These are phyloP conservation scores for Xylocopa sonorina DNA, from an alignment of 1,140 invertebrate genomes.

Conservation along the genomic window DNA sequence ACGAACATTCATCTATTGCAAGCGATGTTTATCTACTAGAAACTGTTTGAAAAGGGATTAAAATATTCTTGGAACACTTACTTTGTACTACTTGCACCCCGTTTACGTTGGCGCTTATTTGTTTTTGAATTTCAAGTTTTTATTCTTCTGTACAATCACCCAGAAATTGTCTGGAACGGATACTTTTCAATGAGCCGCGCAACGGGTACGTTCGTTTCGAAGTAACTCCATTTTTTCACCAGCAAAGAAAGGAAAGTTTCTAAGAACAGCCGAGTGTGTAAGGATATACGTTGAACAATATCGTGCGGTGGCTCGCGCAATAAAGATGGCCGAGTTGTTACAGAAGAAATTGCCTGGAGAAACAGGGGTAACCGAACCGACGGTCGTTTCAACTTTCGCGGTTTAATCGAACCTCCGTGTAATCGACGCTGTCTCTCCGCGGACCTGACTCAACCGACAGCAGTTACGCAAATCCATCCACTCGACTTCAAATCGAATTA, in stretches of 20 bases:
- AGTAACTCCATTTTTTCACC: background rate
- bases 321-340: conserved; percentile 32
- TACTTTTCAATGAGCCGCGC: no score
- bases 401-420: conserved; percentile 44
- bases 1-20: no score
- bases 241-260: background rate
- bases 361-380: conserved; percentile 35
- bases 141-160: no score
- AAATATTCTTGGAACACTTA: no score
- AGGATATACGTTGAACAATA: background rate
- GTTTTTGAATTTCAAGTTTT: no score
- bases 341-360: conserved; percentile 46
- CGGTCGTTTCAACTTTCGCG: conserved; percentile 48
- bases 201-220: background rate
- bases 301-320: background rate
- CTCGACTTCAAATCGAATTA: conserved; percentile 34
- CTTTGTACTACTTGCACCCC: no score
- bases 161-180: no score
- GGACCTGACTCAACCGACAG: conserved; percentile 30
- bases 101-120: no score
- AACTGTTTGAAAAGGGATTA: no score
- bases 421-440: conserved; percentile 44
- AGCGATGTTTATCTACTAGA: no score
- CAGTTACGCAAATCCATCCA: conserved; percentile 41
- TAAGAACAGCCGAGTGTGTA: background rate